Base-by-base conservation (phyloP, 2,888 invertebrate species). In the Pegoplata infirma region DNA sequence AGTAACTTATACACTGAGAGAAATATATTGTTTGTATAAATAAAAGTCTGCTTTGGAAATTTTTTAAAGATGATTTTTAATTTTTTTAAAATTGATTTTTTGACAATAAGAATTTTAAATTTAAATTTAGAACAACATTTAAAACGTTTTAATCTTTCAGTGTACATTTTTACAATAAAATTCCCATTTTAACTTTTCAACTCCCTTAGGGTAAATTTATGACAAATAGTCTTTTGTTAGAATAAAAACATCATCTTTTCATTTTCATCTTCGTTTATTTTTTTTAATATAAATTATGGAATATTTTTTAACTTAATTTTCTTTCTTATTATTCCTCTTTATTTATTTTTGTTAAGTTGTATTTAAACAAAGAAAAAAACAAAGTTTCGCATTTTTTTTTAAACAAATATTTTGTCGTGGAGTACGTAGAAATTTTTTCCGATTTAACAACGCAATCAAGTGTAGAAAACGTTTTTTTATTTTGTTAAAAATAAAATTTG, bases 391-490 rank as follows among this genome's bases (percentile, higher is more conserved):
- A 32, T 10, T 32, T 32, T 32, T n/a, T n/a, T 32, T 3, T 4
- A 12, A 12, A 12, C 36, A 32, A 32, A 32, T 32, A 8, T 32
- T 32, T 32, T 32, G 10, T 12, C 2, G 12, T 12, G 3, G 10
- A 10, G 10, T 40, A 40, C 4, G 36, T n/a, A n/a, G n/a, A 40
- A 40, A 12, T 4, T n/a, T 25, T 40, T n/a, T n/a, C 36, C 36
- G 36, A 40, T 40, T 40, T 5, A n/a, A 40, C n/a, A 40, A 40
- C 8, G 36, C 36, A 40, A 40, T 40, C 36, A 40, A 40, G 75
- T 69, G 56, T 56, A 69, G n/a, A n/a, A 61, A 69, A 64, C 28
- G 12, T 75, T 75, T 49, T 28, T 68, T 68, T 47, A 8, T 56
- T 16, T 12, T 5, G 16, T 55, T 19, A 5, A n/a, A 49, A 5